These are phyloP conservation scores for Aphelocoma coerulescens DNA, from an alignment of 2,113 vertebrate species.

Conservation along the genomic window DNA sequence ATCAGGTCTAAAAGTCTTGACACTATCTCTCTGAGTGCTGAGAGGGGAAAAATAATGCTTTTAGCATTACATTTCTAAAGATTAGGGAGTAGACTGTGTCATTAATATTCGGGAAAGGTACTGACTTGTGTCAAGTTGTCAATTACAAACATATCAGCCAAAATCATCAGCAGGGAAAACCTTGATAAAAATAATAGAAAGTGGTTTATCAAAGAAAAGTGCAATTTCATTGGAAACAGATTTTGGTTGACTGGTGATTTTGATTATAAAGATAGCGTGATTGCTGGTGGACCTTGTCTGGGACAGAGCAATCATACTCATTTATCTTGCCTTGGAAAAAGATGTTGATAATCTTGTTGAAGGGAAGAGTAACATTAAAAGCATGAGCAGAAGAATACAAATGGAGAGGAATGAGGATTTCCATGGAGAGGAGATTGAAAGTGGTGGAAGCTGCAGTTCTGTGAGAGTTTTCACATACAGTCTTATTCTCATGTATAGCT, in stretches of 20 bases:
- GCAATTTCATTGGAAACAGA: not conserved
- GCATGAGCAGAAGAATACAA: not conserved
- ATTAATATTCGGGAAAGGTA: not conserved
- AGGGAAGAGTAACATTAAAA: not conserved
- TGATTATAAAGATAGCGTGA: slow-evolving; percentile 26
- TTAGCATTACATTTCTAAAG: not conserved
- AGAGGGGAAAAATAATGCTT: not conserved
- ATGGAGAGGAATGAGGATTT: not conserved
- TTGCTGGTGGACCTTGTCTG: slow-evolving; percentile 8
- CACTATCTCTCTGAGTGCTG: not conserved
- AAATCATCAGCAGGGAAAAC: not conserved
- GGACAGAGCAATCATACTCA: not conserved
- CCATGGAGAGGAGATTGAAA: not conserved
- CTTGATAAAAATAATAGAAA: slow-evolving; percentile 29
- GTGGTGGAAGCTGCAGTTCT: not conserved
- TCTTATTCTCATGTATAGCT: not conserved
- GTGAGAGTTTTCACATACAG: not conserved
- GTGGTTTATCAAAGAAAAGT: slow-evolving; percentile 13
- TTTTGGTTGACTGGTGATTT: not conserved
- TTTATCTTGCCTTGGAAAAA: slow-evolving; percentile 16
- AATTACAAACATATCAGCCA: not conserved
- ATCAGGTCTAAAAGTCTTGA: not conserved
- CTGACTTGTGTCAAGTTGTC: slow-evolving; percentile 3
- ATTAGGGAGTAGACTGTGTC: not conserved
- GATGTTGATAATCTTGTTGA: not conserved